Percentiles rank a stretch among this genome's conserved stretches.
phyloP scores from a whole-genome alignment of 2,888 invertebrate genomes.

The Epinotia demarniana region DNA sequence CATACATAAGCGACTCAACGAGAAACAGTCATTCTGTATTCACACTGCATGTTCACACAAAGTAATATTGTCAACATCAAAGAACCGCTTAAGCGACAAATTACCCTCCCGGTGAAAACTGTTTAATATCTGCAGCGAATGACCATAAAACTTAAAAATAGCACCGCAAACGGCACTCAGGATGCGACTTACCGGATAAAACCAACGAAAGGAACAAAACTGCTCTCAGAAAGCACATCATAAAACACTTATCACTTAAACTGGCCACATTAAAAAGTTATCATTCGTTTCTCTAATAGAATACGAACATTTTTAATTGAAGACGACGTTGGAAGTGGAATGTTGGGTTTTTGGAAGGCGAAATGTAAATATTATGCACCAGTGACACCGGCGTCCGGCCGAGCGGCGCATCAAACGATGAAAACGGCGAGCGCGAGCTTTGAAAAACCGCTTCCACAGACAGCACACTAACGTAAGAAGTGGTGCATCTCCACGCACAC shows the following conservation, averaged over 20 bases:
- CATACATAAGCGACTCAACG: slow-evolving; percentile 32
- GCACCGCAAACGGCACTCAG: slow-evolving; percentile 66
- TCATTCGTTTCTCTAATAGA: slow-evolving; percentile 48
- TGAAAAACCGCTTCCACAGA: slow-evolving; percentile 63
- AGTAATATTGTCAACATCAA: slow-evolving; percentile 55
- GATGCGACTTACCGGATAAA: slow-evolving; percentile 78
- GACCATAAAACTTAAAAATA: slow-evolving; percentile 77
- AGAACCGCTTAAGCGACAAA: slow-evolving; percentile 54
- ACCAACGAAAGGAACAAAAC: slow-evolving; percentile 68
- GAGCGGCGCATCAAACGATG: slow-evolving; percentile 54
- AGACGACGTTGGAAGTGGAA: slow-evolving; percentile 58
- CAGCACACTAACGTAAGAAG: slow-evolving; percentile 61
- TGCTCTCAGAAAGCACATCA: slow-evolving; percentile 70
- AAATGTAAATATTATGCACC: slow-evolving; percentile 58
- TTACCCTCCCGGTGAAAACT: slow-evolving; percentile 63
- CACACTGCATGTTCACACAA: slow-evolving; percentile 33
- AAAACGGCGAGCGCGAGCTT: slow-evolving; percentile 59
- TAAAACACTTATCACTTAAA: slow-evolving; percentile 64
- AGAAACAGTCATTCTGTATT: slow-evolving; percentile 34
- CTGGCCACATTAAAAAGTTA: slow-evolving; percentile 51
- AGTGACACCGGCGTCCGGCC: slow-evolving; percentile 54
- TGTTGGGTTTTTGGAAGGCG: slow-evolving; percentile 55
- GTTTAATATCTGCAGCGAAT: slow-evolving; percentile 74
- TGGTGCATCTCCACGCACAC: slow-evolving; percentile 58
- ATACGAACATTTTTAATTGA: slow-evolving; percentile 62